phyloP scores from a whole-genome alignment of 1,140 invertebrate genomes.

The Cheumatopsyche charites region DNA sequence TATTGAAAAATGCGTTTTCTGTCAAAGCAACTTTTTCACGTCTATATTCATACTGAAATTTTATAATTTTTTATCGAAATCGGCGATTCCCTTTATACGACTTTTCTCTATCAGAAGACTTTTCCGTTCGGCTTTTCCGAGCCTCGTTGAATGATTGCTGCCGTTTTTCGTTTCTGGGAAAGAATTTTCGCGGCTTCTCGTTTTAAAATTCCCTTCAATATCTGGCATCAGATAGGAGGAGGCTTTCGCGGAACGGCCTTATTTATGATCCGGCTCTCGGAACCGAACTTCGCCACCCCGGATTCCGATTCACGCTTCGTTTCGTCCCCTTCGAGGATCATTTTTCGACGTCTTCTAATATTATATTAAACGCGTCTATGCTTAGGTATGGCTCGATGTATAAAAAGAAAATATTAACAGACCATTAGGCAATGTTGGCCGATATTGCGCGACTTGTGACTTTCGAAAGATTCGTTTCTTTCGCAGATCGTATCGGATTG shows the following conservation, averaged over 20 bases:
- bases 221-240: constrained; percentile 16
- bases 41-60: too few species aligned
- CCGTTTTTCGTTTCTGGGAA: not conserved
- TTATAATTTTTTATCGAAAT: too few species aligned
- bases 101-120: too few species aligned
- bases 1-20: too few species aligned
- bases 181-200: not conserved
- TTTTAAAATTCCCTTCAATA: constrained; percentile 20
- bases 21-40: too few species aligned
- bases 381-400: too few species aligned
- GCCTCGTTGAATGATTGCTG: constrained; percentile 9
- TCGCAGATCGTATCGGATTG: not conserved
- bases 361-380: constrained; percentile 7
- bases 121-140: not conserved
- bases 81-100: too few species aligned
- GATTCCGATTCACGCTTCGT: constrained; percentile 6
- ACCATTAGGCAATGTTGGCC: constrained; percentile 38
- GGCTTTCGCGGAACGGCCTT: constrained; percentile 16
- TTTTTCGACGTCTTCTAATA: constrained; percentile 32
- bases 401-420: constrained; percentile 41
- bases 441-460: constrained; percentile 25
- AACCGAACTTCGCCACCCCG: not conserved
- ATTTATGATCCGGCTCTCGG: constrained; percentile 31
- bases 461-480: constrained; percentile 5
- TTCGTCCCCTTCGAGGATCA: constrained; percentile 29